Conservation (phyloP, 2,797 vertebrate genomes). For the Lagodon rhomboides region DNA sequence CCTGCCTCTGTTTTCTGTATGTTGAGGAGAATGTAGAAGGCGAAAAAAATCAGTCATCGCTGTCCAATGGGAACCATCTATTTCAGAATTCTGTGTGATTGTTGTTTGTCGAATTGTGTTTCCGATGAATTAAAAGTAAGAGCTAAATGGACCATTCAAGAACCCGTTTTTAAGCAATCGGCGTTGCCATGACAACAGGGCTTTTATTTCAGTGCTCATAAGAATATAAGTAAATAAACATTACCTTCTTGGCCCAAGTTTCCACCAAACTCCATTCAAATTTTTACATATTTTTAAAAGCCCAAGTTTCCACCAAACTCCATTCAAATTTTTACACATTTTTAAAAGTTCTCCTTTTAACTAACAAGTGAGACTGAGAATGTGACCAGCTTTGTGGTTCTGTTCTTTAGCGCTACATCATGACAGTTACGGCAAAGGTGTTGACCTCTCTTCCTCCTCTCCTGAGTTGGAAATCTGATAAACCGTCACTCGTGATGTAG, state of each 20-base stretch:
- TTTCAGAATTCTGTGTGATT: neutral
- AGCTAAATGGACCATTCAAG: too few relatives aligned
- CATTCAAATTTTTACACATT: neutral
- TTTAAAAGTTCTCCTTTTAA: too few relatives aligned
- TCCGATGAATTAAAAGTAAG: too few relatives aligned
- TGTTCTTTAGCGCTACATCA: neutral
- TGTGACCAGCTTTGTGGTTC: neutral
- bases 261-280: neutral
- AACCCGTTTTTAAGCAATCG: neutral
- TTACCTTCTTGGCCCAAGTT: too few relatives aligned
- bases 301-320: neutral
- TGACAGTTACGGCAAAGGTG: neutral
- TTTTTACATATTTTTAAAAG: neutral
- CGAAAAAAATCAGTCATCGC: neutral
- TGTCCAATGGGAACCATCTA: neutral
- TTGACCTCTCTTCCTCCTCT: neutral
- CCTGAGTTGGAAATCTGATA: neutral
- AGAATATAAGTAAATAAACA: neutral
- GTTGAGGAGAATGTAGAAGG: neutral
- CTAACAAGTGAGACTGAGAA: neutral
- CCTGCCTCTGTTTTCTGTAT: constrained; percentile 6
- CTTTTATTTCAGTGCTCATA: neutral
- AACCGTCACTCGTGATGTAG: neutral
- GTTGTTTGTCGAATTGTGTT: too few relatives aligned
- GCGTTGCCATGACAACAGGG: neutral